Conservation (phyloP, 2,888 invertebrate species). For the Cylloceria caligata region DNA sequence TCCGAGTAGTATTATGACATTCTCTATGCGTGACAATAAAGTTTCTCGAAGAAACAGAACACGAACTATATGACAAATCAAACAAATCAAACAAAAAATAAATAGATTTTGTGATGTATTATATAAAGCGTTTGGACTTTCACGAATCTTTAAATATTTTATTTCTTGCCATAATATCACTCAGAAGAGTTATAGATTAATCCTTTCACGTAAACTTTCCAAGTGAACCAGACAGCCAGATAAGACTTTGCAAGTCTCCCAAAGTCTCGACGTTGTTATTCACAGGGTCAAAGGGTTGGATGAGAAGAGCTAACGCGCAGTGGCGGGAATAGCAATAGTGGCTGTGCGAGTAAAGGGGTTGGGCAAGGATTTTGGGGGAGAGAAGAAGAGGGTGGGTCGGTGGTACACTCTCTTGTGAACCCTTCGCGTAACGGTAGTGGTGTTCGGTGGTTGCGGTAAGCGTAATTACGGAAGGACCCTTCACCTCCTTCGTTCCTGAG, state of each 20-base stretch:
- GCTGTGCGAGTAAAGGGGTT: conserved; percentile 21
- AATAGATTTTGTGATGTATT: no score
- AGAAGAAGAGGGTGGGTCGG: conserved; percentile 67
- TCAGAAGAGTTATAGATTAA: neutral
- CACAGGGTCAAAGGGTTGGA: conserved; percentile 67
- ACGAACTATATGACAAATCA: no score
- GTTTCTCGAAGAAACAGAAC: no score
- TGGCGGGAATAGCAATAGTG: conserved; percentile 52
- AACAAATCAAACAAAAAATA: no score
- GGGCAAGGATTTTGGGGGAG: conserved; percentile 60
- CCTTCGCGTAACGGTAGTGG: conserved; percentile 74
- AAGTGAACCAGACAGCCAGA: conserved; percentile 49
- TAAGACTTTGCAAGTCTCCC: conserved; percentile 42
- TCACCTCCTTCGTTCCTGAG: conserved; percentile 66
- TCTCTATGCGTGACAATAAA: no score
- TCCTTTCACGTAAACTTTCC: conserved; percentile 41
- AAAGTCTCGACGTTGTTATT: conserved; percentile 64
- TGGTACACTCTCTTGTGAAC: conserved; percentile 74
- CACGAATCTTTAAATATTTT: no score
- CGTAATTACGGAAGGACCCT: conserved; percentile 83
- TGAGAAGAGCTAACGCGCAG: conserved; percentile 57
- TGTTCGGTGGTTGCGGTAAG: conserved; percentile 82
- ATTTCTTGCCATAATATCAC: neutral
- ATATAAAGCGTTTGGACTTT: no score
- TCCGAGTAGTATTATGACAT: no score